Evolutionary conservation across 2,113 vertebrate genomes (phyloP).

Genomic region (Hypomesus transpacificus): DNA sequence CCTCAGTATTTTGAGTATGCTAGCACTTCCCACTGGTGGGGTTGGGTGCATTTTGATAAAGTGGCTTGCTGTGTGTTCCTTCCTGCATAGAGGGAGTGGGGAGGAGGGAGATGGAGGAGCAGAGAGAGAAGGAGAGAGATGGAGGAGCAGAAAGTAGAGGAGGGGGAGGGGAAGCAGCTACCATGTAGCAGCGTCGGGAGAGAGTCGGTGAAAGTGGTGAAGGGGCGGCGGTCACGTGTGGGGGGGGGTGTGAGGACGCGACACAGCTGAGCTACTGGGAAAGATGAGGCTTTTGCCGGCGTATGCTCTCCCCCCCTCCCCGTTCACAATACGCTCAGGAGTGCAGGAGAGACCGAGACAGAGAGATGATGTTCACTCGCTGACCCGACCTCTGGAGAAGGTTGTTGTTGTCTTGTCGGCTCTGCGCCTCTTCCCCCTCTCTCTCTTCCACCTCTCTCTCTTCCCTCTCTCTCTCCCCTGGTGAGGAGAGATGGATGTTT

Average conservation of each 20-base stretch:
- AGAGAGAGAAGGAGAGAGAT: conserved; percentile 1
- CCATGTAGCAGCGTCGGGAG: conserved; percentile 32
- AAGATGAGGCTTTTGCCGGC: conserved; percentile 37
- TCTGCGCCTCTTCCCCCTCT: neutral
- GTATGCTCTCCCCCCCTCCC: neutral
- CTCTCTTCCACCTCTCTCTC: neutral
- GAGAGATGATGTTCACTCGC: neutral
- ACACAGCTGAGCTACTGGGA: conserved; percentile 13
- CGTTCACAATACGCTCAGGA: neutral
- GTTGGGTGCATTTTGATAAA: too few relatives aligned
- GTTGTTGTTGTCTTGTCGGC: neutral
- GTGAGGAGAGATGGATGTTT: neutral
- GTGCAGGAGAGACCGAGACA: neutral
- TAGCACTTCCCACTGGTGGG: too few relatives aligned
- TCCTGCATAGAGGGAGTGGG: too few relatives aligned
- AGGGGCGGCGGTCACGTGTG: conserved; percentile 60
- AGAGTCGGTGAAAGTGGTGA: conserved; percentile 45
- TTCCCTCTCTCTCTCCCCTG: neutral
- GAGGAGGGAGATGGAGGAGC: too few relatives aligned
- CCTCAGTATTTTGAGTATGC: too few relatives aligned
- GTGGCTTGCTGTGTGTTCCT: too few relatives aligned
- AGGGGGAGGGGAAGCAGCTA: conserved; percentile 38
- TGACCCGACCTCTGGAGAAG: neutral
- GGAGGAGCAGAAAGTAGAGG: conserved; percentile 25
- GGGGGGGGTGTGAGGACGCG: conserved; percentile 56